Conservation (phyloP, 2,888 invertebrate species). For the Drosophila helvetica region DNA sequence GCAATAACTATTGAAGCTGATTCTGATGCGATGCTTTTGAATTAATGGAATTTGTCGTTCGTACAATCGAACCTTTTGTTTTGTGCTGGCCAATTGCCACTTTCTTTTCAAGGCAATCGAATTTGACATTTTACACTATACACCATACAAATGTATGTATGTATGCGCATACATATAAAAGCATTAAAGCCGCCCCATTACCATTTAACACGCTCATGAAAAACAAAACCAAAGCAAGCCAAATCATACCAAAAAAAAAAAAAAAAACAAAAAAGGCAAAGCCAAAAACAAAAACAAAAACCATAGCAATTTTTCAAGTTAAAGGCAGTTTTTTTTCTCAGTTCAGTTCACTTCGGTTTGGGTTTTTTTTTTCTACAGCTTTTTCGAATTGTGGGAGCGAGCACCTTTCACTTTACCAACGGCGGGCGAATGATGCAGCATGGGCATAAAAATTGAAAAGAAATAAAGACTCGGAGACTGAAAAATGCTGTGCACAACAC, state of each 20-base stretch:
- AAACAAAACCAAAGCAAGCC: slow-evolving; percentile 49
- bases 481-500: slow-evolving; percentile 77
- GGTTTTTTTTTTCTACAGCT: slow-evolving; percentile 10
- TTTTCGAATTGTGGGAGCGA: slow-evolving; percentile 76
- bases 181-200: slow-evolving; percentile 44
- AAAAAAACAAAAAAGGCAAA: slow-evolving; percentile 20
- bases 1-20: background rate
- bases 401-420: slow-evolving; percentile 80
- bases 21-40: slow-evolving; percentile 5
- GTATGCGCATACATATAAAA: slow-evolving; percentile 3
- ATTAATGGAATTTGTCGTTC: too few relatives aligned
- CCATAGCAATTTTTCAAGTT: slow-evolving; percentile 77
- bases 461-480: slow-evolving; percentile 69
- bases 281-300: slow-evolving; percentile 47
- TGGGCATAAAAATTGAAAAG: slow-evolving; percentile 68
- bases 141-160: slow-evolving; percentile 13
- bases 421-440: slow-evolving; percentile 45
- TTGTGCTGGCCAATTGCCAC: slow-evolving; percentile 26
- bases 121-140: slow-evolving; percentile 44
- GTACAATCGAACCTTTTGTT: too few relatives aligned
- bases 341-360: slow-evolving; percentile 24
- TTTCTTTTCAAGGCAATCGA: slow-evolving; percentile 46
- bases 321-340: slow-evolving; percentile 68
- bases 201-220: slow-evolving; percentile 66
- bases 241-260: slow-evolving; percentile 5